A percentile compares a stretch with the other conserved stretches of the same genome.
phyloP scores from a whole-genome alignment of 2,113 vertebrate genomes.

The Anarrhichthys ocellatus region DNA sequence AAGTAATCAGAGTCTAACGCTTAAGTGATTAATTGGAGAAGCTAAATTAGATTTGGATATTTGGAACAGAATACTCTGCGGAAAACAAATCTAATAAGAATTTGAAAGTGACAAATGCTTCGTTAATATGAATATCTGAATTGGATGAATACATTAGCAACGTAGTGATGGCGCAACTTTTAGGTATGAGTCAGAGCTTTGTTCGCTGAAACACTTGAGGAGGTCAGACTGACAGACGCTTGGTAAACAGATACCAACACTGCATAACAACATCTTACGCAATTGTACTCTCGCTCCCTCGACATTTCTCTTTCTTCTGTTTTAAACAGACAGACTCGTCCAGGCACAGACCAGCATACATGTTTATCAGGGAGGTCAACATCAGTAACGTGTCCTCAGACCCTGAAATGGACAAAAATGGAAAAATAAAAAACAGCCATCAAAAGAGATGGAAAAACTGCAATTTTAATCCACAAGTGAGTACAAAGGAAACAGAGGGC shows the following conservation, averaged over 20 bases:
- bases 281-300: not conserved
- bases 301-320: conserved; percentile 1
- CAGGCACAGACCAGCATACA: not conserved
- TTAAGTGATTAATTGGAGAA: conserved; percentile 64
- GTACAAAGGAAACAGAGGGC: conserved; percentile 10
- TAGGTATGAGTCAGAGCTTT: conserved; percentile 12
- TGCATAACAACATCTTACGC: conserved; percentile 19
- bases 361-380: not conserved
- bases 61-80: conserved; percentile 45
- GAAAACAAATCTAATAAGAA: conserved; percentile 59
- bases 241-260: conserved; percentile 5
- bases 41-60: conserved; percentile 66
- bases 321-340: conserved; percentile 1
- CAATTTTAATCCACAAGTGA: conserved; percentile 4
- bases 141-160: conserved; percentile 38
- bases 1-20: conserved; percentile 35
- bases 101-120: conserved; percentile 65
- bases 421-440: not conserved
- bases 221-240: not conserved
- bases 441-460: conserved; percentile 13
- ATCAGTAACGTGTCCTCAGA: not conserved
- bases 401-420: conserved; percentile 6
- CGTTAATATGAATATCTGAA: conserved; percentile 47
- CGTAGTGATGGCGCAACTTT: not conserved
- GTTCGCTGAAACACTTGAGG: not conserved